A percentile compares a stretch with the other conserved stretches of the same genome.
phyloP scores from a whole-genome alignment of 2,888 invertebrate genomes.

The Drosophila melanosoma region DNA sequence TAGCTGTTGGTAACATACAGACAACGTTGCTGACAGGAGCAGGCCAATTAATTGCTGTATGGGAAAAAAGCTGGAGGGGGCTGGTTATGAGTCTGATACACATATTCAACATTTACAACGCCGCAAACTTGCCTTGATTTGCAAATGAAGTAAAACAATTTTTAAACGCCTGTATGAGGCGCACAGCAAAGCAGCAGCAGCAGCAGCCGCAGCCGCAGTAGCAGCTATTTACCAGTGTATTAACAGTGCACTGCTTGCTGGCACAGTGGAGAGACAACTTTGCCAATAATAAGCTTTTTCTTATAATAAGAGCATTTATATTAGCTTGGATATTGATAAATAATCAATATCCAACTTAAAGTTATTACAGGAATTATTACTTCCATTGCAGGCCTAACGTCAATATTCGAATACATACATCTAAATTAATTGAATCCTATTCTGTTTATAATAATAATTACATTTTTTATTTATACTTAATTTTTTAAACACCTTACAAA shows the following conservation, averaged over 20 bases:
- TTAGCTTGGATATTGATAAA: not conserved
- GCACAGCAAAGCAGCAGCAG: conserved; percentile 50
- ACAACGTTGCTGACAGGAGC: conserved; percentile 25
- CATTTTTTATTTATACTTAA: not conserved
- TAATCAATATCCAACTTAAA: not conserved
- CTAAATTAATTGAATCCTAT: not conserved
- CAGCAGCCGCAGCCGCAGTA: conserved; percentile 4
- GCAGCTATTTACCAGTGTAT: conserved; percentile 15
- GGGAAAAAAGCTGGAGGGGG: not conserved
- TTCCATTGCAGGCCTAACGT: not conserved
- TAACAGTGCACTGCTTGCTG: conserved; percentile 40
- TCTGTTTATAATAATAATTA: not conserved
- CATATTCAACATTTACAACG: conserved; percentile 13
- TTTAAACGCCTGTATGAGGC: conserved; percentile 64
- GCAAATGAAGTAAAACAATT: conserved; percentile 63
- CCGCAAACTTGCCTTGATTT: conserved; percentile 51
- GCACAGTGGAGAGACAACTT: conserved; percentile 21
- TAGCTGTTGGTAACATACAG: conserved; percentile 68
- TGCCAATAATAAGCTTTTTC: not conserved
- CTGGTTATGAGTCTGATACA: not conserved
- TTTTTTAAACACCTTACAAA: not conserved
- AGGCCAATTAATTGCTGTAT: conserved; percentile 49
- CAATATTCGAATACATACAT: not conserved
- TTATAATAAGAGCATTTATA: not conserved
- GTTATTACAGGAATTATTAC: not conserved